These are phyloP conservation scores for Micropoecilia bifurca DNA, from an alignment of 2,797 vertebrate genomes.

Conservation along the genomic window DNA sequence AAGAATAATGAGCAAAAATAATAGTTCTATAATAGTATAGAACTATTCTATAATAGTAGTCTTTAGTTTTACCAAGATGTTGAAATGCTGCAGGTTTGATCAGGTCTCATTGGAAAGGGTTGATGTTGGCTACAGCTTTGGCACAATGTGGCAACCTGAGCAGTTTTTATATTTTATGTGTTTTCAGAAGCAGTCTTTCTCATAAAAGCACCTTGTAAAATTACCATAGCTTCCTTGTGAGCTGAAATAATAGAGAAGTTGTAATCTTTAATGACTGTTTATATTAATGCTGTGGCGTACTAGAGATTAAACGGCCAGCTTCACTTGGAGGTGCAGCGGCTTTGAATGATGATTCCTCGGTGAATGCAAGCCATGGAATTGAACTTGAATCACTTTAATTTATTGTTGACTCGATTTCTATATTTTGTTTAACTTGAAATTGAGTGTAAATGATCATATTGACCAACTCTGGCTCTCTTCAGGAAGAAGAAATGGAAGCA, in stretches of 20 bases:
- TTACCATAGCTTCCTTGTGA: background rate
- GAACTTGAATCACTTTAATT: background rate
- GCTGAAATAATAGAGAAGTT: background rate
- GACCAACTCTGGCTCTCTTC: constrained; percentile 17
- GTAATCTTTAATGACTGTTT: background rate
- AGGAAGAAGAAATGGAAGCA: constrained; percentile 82
- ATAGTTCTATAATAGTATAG: too few relatives aligned
- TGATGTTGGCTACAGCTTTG: background rate
- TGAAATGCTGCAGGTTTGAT: background rate
- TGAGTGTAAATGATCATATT: background rate
- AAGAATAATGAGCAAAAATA: background rate
- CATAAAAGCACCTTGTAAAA: background rate
- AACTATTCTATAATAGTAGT: too few relatives aligned
- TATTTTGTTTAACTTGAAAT: background rate
- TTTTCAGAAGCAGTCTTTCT: background rate
- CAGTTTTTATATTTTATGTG: background rate
- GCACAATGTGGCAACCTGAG: background rate
- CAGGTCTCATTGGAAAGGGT: background rate
- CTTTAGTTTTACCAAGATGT: background rate
- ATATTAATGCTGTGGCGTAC: background rate
- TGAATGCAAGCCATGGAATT: background rate
- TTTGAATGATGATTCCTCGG: background rate
- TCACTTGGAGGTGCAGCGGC: background rate
- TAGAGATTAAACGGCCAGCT: background rate
- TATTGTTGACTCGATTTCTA: background rate